Conservation (phyloP, 2,888 invertebrate species). For the Orchesellides sinensis region DNA sequence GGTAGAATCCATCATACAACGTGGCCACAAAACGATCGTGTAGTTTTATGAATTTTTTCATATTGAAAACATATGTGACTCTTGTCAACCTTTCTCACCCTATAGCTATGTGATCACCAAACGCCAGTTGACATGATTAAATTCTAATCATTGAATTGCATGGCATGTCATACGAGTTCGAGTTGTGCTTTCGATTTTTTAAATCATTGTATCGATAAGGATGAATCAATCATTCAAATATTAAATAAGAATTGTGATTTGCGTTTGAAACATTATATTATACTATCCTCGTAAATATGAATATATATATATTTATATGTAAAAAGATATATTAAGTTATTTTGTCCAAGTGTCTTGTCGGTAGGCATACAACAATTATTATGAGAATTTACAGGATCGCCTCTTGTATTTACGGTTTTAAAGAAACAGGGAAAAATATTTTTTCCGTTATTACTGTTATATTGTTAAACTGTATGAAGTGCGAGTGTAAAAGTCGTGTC, state of each 20-base stretch:
- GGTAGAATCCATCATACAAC: no score
- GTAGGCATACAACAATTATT: conserved; percentile 1
- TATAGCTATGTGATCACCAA: no score
- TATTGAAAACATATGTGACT: no score
- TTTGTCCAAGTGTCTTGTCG: conserved; percentile 55
- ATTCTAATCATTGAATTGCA: no score
- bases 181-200: conserved; percentile 57
- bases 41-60: no score
- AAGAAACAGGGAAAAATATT: background rate
- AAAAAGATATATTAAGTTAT: conserved; percentile 32
- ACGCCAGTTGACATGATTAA: background rate
- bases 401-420: conserved; percentile 33
- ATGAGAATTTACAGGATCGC: conserved; percentile 11
- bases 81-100: no score
- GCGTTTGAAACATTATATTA: conserved; percentile 11
- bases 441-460: background rate
- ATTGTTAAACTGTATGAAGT: background rate
- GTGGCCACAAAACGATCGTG: background rate
- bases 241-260: conserved; percentile 59
- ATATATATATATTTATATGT: conserved; percentile 41
- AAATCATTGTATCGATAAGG: background rate
- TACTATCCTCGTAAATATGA: background rate
- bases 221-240: conserved; percentile 24
- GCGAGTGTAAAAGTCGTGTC: conserved; percentile 15
- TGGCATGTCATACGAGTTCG: conserved; percentile 46